phyloP scores from a whole-genome alignment of 1,140 invertebrate genomes.

The Drosophila paulistorum region DNA sequence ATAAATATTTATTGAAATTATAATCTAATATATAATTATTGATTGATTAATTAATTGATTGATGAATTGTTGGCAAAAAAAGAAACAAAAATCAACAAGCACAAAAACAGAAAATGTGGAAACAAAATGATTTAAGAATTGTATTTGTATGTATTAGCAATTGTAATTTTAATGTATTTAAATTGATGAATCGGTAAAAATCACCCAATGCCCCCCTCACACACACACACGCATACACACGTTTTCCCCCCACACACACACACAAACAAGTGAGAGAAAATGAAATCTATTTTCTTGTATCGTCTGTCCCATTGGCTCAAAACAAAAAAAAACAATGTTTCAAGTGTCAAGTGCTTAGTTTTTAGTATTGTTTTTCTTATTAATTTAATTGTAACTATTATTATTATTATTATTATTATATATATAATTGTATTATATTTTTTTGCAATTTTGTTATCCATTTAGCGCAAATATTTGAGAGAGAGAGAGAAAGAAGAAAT shows the following conservation, averaged over 20 bases:
- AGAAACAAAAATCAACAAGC: conserved; percentile 32
- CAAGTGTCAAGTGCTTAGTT: conserved; percentile 67
- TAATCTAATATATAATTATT: conserved; percentile 49
- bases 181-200: conserved; percentile 38
- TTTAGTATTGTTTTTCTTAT: conserved; percentile 62
- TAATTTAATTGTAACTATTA: conserved; percentile 50
- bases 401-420: conserved; percentile 33
- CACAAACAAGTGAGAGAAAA: conserved; percentile 3
- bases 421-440: conserved; percentile 48
- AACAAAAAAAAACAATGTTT: conserved; percentile 15
- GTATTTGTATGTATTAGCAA: conserved; percentile 75
- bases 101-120: neutral
- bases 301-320: conserved; percentile 59
- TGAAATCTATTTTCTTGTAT: conserved; percentile 28
- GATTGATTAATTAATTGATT: conserved; percentile 29
- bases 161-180: conserved; percentile 80
- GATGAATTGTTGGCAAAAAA: conserved; percentile 44
- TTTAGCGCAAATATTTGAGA: conserved; percentile 59
- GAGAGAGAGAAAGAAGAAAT: neutral
- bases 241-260: conserved; percentile 15
- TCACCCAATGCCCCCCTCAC: neutral
- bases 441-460: conserved; percentile 61
- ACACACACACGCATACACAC: too few species aligned
- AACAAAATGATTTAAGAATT: conserved; percentile 49
- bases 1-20: conserved; percentile 52